Base-by-base conservation (phyloP, 2,797 vertebrate species). In the Intellagama lesueurii region DNA sequence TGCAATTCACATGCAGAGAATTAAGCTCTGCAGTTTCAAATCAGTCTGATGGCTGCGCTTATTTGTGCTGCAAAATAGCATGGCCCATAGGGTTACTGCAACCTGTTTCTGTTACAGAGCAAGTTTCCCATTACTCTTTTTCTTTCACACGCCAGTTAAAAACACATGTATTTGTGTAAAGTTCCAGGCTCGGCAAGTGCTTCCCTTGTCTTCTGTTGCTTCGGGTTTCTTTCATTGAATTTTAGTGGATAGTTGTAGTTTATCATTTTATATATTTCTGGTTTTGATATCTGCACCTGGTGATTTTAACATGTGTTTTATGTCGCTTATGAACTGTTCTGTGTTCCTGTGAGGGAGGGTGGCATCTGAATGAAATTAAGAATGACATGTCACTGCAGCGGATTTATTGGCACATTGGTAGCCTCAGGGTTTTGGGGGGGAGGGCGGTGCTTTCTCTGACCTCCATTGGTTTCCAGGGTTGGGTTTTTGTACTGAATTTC, bases 401-500 rank as follows among this genome's bases (percentile, higher is more conserved):
- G 2, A 64, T 64, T 24, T 64, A 17, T 22, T 64, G 60, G 60
- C 60, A 64, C 2, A 2, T 22, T 14, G 16, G 60, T 22, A 64
- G 60, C 16, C 19, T 64, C 52, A 56, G 52, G 52, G 52, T 1
- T 56, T 9, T 56, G 2, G 14, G 14, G 52, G 52, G 3, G 14
- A 7, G 9, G 52, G 52, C 52, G 14, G 52, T 8, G 9, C 17
- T 3, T 70, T 7, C 75, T 3, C 2, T 30, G 28, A 7, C 47
- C 44, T 30, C 17, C 9, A 16, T 49, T 12, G 44, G 9, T 14
- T 83, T 35, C 87, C 12, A 32, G 49, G 19, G 2, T n/a, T 64
- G 19, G 28, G 0, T 0, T 32, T 76, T 35, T 28, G 7, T 0
- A 0, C 0, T 30, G 1, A 14, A n/a, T 83, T 64, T 70, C 0